Conservation (phyloP, 2,113 vertebrate genomes). For the Nycticorax nycticorax region DNA sequence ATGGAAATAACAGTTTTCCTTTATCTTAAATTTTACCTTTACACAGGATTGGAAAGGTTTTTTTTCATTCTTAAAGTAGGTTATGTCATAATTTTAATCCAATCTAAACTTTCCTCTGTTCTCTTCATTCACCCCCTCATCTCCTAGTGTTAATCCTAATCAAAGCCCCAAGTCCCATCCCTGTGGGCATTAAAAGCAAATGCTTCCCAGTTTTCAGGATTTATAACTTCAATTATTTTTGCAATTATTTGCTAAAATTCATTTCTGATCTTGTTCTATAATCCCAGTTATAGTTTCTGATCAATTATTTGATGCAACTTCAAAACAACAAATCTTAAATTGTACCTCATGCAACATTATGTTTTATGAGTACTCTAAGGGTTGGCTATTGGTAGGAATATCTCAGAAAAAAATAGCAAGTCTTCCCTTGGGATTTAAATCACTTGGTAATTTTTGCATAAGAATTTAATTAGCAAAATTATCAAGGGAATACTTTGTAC, state of each 20-base stretch:
- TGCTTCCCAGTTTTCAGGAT: constrained; percentile 64
- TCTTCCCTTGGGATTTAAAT: constrained; percentile 14
- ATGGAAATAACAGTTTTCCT: constrained; percentile 32
- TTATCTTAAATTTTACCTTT: constrained; percentile 34
- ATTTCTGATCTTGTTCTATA: constrained; percentile 73
- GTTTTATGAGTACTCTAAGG: background rate
- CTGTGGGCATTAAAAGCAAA: constrained; percentile 67
- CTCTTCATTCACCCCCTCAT: background rate
- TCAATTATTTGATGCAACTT: constrained; percentile 79
- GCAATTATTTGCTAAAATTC: constrained; percentile 76
- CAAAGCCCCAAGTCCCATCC: constrained; percentile 47
- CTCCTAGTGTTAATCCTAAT: constrained; percentile 64
- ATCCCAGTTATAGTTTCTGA: constrained; percentile 74
- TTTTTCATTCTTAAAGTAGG: background rate
- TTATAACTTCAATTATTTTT: constrained; percentile 77
- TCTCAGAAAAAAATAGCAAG: constrained; percentile 37
- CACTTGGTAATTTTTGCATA: constrained; percentile 34
- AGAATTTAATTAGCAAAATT: constrained; percentile 69
- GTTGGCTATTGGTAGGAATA: constrained; percentile 14
- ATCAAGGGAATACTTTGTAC: constrained; percentile 16
- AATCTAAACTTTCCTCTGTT: background rate
- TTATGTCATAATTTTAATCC: constrained; percentile 26
- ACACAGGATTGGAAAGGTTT: background rate
- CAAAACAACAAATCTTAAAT: constrained; percentile 68
- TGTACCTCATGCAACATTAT: background rate